Conservation (phyloP, 2,888 invertebrate species). For the Seira ritae region DNA sequence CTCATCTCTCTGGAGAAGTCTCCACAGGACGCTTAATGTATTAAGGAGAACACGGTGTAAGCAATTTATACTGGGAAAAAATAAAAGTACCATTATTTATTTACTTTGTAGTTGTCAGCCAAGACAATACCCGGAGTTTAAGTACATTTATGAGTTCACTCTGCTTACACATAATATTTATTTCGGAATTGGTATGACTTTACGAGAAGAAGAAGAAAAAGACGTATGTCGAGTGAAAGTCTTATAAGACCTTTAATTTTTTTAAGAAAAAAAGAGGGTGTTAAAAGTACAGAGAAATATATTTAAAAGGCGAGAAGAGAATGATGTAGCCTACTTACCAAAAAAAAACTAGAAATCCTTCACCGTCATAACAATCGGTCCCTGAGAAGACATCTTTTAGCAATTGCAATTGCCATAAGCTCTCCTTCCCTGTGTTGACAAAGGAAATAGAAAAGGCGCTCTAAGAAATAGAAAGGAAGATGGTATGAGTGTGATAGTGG, state of each 20-base stretch:
- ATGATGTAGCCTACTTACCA: slow-evolving; percentile 1
- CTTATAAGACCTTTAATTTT: not conserved
- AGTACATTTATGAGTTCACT: slow-evolving; percentile 2
- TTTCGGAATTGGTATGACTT: not conserved
- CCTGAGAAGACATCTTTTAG: slow-evolving; percentile 60
- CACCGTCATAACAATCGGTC: slow-evolving; percentile 57
- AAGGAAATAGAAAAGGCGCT: slow-evolving; percentile 25
- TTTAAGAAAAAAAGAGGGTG: not conserved
- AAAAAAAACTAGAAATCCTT: slow-evolving; percentile 49
- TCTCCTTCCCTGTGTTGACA: not conserved
- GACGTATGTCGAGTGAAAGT: not conserved
- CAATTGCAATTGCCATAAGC: slow-evolving; percentile 53
- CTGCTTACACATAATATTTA: not conserved
- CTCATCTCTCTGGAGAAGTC: slow-evolving; percentile 36
- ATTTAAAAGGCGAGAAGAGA: slow-evolving; percentile 11
- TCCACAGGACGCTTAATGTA: slow-evolving; percentile 54
- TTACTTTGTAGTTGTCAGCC: slow-evolving; percentile 1
- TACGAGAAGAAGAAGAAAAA: no score
- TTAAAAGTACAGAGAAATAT: slow-evolving; percentile 4
- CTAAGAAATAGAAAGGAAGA: slow-evolving; percentile 3
- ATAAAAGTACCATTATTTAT: slow-evolving; percentile 13
- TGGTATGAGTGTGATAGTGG: not conserved
- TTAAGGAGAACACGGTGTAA: slow-evolving; percentile 21
- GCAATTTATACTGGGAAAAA: slow-evolving; percentile 23
- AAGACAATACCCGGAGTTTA: not conserved